Base-by-base conservation (phyloP, 37 sponge, comb jelly and placozoan species). In the Geodia barretti region DNA sequence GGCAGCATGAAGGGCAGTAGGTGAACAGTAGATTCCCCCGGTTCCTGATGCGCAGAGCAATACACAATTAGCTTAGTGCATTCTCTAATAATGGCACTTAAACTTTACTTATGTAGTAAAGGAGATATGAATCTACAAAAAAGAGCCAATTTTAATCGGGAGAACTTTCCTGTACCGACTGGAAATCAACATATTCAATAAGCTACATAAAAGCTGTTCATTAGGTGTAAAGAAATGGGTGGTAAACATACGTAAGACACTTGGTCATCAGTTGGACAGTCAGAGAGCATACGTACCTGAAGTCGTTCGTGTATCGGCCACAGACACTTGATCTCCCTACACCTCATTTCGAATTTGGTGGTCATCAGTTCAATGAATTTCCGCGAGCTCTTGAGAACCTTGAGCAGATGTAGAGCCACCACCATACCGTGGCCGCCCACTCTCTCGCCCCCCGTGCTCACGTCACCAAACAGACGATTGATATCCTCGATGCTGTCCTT, bases 1-100 rank as follows among this genome's bases (percentile, higher is more conserved):
- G 67, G 85, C 60, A 80, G 83, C 82, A 91, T 86, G 83, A 91
- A 91, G 23, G 91, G 91, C 39, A 85, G 67, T 23, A 82, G 60
- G 64, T 91, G 86, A 59, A 72, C 68, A 38, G 74, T 80, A 30
- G 65, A 33, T 80, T 83, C 83, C 34, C 60, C 39, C 43, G 85
- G 54, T 14, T 26, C 39, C 72, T n/a, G n/a, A n/a, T 72, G 60
- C 54, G 32, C 23, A 62, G 24, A 63, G 61, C 31, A 29, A 31
- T 29, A 70, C 14, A 29, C 30, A 62, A 70, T 31, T 7, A 64
- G 32, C 39, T 36, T n/a, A n/a, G n/a, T n/a, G n/a, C n/a, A n/a
- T n/a, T n/a, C 33, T 32, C 33, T 66, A 30, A 66, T 9, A 30
- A 66, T 66, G 67, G 67, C 20, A 1, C 9, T 66, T n/a, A n/a